These are phyloP conservation scores for Gymnodraco acuticeps DNA, from an alignment of 2,797 vertebrate species.

Conservation along the genomic window DNA sequence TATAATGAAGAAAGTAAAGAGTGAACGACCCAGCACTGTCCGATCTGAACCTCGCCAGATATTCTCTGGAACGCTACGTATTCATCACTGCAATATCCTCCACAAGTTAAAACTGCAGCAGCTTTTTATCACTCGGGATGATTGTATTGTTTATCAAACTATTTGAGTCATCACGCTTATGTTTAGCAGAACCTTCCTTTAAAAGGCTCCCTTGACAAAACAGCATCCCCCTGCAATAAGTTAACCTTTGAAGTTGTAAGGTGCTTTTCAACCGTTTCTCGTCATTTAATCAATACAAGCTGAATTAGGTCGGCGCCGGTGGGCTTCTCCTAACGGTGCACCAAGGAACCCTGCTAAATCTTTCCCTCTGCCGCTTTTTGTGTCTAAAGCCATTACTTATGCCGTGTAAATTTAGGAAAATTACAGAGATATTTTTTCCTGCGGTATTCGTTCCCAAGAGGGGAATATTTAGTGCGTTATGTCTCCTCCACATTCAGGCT, in stretches of 20 bases:
- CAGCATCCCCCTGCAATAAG: slow-evolving; percentile 1
- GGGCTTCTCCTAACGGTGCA: slow-evolving; percentile 16
- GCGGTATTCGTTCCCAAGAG: not conserved
- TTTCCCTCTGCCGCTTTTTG: not conserved
- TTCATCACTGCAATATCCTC: slow-evolving; percentile 15
- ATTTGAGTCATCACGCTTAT: not conserved
- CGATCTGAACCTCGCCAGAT: not conserved
- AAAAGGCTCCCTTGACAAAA: not conserved
- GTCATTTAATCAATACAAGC: slow-evolving; percentile 41
- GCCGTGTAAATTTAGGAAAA: not conserved
- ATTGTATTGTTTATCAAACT: slow-evolving; percentile 20
- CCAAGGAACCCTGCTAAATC: slow-evolving; percentile 1
- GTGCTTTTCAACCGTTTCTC: slow-evolving; percentile 22
- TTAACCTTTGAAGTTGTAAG: slow-evolving; percentile 38
- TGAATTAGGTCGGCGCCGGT: slow-evolving; percentile 36
- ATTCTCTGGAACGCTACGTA: slow-evolving; percentile 10
- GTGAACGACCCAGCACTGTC: not conserved
- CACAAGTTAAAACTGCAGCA: slow-evolving; percentile 56
- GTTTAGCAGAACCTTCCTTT: not conserved
- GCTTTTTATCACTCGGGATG: slow-evolving; percentile 20
- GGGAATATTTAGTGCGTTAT: slow-evolving; percentile 5
- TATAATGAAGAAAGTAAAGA: slow-evolving; percentile 25
- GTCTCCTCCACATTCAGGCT: slow-evolving; percentile 24
- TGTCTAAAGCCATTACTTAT: not conserved
- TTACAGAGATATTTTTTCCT: not conserved